These are phyloP conservation scores for Drosophila grimshawi DNA, from an alignment of 1,140 invertebrate species.

Conservation along the genomic window DNA sequence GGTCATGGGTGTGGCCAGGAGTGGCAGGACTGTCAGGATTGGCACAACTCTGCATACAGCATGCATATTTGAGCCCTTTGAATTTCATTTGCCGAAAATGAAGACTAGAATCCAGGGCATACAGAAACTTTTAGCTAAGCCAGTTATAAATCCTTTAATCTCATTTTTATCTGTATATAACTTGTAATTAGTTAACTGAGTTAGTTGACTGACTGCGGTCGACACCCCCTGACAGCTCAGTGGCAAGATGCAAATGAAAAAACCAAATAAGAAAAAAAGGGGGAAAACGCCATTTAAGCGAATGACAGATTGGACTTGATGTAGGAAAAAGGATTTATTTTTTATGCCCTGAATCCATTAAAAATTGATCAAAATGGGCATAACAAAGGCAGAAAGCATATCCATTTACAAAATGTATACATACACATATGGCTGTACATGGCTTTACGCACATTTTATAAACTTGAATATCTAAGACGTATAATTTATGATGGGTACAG, in stretches of 20 bases:
- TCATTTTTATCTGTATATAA: slow-evolving; percentile 31
- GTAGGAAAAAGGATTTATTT: slow-evolving; percentile 40
- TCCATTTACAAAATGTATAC: neutral
- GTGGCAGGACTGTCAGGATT: neutral
- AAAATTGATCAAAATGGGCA: neutral
- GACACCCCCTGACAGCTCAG: slow-evolving; percentile 13
- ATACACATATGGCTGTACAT: neutral
- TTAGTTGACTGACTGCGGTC: slow-evolving; percentile 27
- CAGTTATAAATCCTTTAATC: slow-evolving; percentile 24
- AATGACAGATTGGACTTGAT: slow-evolving; percentile 50
- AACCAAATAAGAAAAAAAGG: neutral
- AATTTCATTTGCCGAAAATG: slow-evolving; percentile 22
- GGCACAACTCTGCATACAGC: neutral
- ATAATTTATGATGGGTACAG: too few relatives aligned
- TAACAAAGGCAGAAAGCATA: neutral
- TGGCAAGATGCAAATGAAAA: slow-evolving; percentile 7
- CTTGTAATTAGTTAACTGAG: slow-evolving; percentile 34
- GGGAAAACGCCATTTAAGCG: neutral
- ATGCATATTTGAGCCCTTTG: slow-evolving; percentile 1
- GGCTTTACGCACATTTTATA: too few relatives aligned
- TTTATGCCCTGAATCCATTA: neutral
- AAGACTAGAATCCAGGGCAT: neutral
- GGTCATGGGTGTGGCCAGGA: slow-evolving; percentile 6
- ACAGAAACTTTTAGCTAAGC: slow-evolving; percentile 13
- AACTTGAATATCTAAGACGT: too few relatives aligned